Percentiles rank a stretch among this genome's conserved stretches.
These are phyloP conservation scores for Tortrix viridana DNA, from an alignment of 2,888 invertebrate species.

Conservation along the genomic window DNA sequence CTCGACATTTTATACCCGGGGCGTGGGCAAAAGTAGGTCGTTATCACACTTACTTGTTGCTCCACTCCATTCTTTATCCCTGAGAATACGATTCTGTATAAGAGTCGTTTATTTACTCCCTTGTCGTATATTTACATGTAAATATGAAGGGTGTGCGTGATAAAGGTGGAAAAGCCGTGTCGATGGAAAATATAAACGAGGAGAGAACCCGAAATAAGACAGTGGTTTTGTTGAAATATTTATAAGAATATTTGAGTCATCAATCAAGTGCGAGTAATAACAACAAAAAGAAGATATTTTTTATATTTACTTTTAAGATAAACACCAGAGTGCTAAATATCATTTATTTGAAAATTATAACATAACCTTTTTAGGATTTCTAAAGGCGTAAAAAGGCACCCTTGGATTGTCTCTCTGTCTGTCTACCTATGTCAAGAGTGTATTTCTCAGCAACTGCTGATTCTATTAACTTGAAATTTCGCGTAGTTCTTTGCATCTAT, in stretches of 20 bases:
- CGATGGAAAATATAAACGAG: constrained; percentile 20
- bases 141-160: constrained; percentile 28
- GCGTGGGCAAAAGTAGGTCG: constrained; percentile 53
- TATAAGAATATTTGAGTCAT: constrained; percentile 7
- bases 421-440: too few species aligned
- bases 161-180: constrained; percentile 26
- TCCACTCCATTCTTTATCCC: constrained; percentile 34
- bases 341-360: too few species aligned
- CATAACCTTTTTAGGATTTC: too few species aligned
- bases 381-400: too few species aligned
- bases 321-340: too few species aligned
- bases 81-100: constrained; percentile 24
- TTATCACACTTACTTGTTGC: constrained; percentile 42
- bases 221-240: constrained; percentile 14
- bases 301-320: too few species aligned
- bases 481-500: too few species aligned
- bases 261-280: background rate
- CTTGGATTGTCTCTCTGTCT: too few species aligned
- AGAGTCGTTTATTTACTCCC: constrained; percentile 28
- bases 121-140: constrained; percentile 35
- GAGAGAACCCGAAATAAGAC: constrained; percentile 7
- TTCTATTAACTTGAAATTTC: too few species aligned
- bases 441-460: too few species aligned
- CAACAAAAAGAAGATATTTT: background rate
- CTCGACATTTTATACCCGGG: constrained; percentile 49